Conservation (phyloP, 1,140 invertebrate species). For the Aethina tumida region DNA sequence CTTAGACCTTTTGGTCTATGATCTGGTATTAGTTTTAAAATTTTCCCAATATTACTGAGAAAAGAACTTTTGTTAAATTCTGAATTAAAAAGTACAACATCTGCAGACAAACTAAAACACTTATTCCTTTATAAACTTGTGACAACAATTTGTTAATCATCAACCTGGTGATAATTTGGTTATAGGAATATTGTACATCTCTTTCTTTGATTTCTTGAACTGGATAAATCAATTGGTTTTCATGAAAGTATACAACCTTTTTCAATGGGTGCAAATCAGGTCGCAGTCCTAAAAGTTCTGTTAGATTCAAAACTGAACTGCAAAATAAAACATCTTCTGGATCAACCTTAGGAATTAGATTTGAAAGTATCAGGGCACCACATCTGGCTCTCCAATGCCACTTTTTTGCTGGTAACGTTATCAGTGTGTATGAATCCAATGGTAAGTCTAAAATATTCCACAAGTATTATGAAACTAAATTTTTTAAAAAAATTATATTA, state of each 20-base stretch:
- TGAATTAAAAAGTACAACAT: conserved; percentile 65
- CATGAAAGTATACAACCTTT: conserved; percentile 71
- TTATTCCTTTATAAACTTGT: conserved; percentile 1
- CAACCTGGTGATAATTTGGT: conserved; percentile 64
- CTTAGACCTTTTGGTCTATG: conserved; percentile 46
- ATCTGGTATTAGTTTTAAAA: conserved; percentile 59
- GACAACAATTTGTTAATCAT: conserved; percentile 9
- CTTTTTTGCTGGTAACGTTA: conserved; percentile 58
- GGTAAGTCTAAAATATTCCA: too few relatives aligned
- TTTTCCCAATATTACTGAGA: conserved; percentile 48
- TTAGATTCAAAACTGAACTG: conserved; percentile 63
- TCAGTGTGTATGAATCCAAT: conserved; percentile 40
- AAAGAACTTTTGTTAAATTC: conserved; percentile 60
- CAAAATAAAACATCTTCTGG: conserved; percentile 50
- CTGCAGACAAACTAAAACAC: conserved; percentile 53
- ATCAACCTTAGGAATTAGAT: conserved; percentile 45
- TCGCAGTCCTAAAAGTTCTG: conserved; percentile 57
- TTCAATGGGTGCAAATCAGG: conserved; percentile 47
- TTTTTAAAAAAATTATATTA: conserved; percentile 20
- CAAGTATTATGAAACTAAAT: too few relatives aligned
- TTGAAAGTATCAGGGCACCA: conserved; percentile 52
- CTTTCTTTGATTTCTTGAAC: conserved; percentile 53
- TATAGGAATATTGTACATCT: conserved; percentile 71
- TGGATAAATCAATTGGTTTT: conserved; percentile 70
- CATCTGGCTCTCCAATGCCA: conserved; percentile 71